Evolutionary conservation across 2,888 invertebrate genomes (phyloP).

Genomic region (Cryptocephalus moraei): DNA sequence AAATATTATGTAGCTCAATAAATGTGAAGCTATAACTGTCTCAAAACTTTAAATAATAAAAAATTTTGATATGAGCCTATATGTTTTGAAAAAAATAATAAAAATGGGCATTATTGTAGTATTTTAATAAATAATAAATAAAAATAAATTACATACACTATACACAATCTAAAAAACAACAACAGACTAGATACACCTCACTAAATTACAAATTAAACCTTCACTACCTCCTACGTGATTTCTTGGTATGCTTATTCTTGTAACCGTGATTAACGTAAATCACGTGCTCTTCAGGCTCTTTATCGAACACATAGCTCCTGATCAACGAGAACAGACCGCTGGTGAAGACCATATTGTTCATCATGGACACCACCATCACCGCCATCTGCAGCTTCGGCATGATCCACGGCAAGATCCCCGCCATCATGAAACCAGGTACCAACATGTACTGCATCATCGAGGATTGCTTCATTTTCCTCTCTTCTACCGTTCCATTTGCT

Average conservation of each 20-base stretch:
- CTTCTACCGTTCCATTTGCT: not conserved
- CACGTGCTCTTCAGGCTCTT: slow-evolving; percentile 42
- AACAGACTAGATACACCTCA: too few relatives aligned
- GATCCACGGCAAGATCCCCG: slow-evolving; percentile 57
- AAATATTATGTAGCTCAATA: too few relatives aligned
- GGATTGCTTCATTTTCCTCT: slow-evolving; percentile 12
- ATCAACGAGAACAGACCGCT: slow-evolving; percentile 49
- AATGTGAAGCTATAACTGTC: too few relatives aligned
- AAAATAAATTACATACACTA: too few relatives aligned
- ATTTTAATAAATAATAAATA: too few relatives aligned
- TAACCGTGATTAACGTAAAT: slow-evolving; percentile 50
- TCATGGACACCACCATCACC: slow-evolving; percentile 47
- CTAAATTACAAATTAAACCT: too few relatives aligned
- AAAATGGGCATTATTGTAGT: too few relatives aligned
- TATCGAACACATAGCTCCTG: slow-evolving; percentile 49
- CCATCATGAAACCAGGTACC: slow-evolving; percentile 53
- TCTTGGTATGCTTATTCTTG: slow-evolving; percentile 27
- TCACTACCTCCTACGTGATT: too few relatives aligned
- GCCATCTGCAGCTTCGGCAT: slow-evolving; percentile 58
- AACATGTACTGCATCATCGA: slow-evolving; percentile 10
- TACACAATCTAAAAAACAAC: too few relatives aligned
- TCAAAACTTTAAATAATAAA: too few relatives aligned
- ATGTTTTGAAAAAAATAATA: too few relatives aligned
- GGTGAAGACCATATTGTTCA: slow-evolving; percentile 58
- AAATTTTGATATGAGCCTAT: too few relatives aligned